Conservation (phyloP, 2,113 vertebrate genomes). For the Puma concolor region DNA sequence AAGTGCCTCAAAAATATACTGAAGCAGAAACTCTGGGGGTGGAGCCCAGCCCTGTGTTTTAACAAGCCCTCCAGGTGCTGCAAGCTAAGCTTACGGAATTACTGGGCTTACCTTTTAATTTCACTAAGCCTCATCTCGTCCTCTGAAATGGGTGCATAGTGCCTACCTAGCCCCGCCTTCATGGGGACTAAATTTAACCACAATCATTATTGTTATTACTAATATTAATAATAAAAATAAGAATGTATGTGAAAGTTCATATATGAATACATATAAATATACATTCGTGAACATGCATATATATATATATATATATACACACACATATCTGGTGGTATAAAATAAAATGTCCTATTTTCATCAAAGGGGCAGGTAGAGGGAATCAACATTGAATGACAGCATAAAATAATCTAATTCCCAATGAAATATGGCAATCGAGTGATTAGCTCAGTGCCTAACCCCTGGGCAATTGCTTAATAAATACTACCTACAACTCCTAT, state of each 20-base stretch:
- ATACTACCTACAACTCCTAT: neutral
- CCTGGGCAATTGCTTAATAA: neutral
- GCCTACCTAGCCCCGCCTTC: neutral
- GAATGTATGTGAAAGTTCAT: neutral
- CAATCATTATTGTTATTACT: neutral
- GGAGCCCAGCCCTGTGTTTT: neutral
- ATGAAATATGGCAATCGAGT: conserved; percentile 10
- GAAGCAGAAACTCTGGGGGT: neutral
- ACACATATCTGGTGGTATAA: neutral
- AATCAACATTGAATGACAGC: neutral
- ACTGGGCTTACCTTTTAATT: neutral
- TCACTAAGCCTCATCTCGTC: neutral
- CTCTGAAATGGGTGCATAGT: accelerated
- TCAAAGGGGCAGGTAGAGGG: neutral
- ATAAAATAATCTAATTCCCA: conserved; percentile 27
- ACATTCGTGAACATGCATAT: neutral
- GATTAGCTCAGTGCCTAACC: neutral
- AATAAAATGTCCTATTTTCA: neutral
- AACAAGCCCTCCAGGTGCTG: neutral
- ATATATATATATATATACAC: neutral
- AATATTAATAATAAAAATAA: neutral
- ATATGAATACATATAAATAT: neutral
- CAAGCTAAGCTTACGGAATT: neutral
- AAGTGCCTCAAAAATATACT: neutral
- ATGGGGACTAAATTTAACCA: neutral